phyloP scores from a whole-genome alignment of 1,140 invertebrate genomes.

The Drosophila biarmipes region DNA sequence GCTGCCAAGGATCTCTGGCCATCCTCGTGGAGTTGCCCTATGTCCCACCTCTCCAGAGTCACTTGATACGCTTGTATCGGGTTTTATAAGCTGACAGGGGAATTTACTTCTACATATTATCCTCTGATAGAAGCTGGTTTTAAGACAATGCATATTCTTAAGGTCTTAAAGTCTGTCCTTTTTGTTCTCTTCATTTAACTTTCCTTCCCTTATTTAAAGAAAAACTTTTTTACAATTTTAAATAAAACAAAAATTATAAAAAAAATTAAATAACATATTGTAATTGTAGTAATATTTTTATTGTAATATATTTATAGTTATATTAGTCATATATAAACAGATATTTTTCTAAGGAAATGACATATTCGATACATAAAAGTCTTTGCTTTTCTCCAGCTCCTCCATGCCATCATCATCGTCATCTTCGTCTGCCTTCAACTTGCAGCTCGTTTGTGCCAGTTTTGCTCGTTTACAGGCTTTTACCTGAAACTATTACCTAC shows the following conservation, averaged over 20 bases:
- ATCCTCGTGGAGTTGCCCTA: conserved; percentile 24
- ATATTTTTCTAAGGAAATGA: background rate
- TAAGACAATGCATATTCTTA: too few species aligned
- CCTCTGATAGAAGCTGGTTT: too few species aligned
- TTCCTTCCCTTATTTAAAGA: too few species aligned
- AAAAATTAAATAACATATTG: too few species aligned
- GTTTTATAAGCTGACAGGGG: too few species aligned
- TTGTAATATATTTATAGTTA: background rate
- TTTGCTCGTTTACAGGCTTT: conserved; percentile 80
- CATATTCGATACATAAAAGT: background rate
- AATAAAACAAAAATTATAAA: too few species aligned
- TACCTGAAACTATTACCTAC: conserved; percentile 80
- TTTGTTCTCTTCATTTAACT: too few species aligned
- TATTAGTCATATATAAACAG: background rate
- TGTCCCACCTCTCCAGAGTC: background rate
- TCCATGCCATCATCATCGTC: conserved; percentile 32
- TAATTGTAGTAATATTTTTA: too few species aligned
- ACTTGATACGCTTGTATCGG: background rate
- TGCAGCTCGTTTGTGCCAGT: conserved; percentile 75
- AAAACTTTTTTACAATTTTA: too few species aligned
- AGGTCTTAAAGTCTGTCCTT: too few species aligned
- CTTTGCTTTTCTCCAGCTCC: background rate
- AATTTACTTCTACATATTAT: too few species aligned
- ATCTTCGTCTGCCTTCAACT: conserved; percentile 57
- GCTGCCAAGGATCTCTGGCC: conserved; percentile 65